phyloP scores from a whole-genome alignment of 2,888 invertebrate genomes.

The Coelogynopora nodosa region DNA sequence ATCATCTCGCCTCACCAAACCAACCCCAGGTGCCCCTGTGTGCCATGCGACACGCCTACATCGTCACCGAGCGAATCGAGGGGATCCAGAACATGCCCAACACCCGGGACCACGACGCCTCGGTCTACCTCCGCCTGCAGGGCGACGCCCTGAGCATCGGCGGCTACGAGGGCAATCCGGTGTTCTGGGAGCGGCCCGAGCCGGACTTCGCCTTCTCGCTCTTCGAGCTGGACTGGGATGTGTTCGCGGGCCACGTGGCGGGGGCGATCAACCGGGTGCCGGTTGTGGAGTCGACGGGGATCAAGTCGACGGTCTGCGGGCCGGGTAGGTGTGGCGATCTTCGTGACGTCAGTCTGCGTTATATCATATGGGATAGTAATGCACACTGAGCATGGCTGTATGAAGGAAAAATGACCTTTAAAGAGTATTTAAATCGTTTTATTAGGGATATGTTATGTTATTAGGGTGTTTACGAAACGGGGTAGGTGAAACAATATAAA shows the following conservation, averaged over 20 bases:
- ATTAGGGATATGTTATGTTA: no score
- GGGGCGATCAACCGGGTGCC: constrained; percentile 74
- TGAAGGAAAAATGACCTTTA: no score
- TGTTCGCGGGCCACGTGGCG: constrained; percentile 73
- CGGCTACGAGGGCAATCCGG: constrained; percentile 81
- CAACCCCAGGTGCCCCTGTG: constrained; percentile 68
- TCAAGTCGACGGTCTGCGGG: constrained; percentile 81
- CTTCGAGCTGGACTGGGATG: constrained; percentile 80
- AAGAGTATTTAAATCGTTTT: no score
- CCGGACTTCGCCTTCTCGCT: constrained; percentile 75
- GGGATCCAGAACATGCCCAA: constrained; percentile 75
- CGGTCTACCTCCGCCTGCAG: constrained; percentile 73
- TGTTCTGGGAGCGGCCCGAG: constrained; percentile 73
- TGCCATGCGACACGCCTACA: constrained; percentile 82
- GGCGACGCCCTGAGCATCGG: constrained; percentile 73
- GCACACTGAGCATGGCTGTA: not conserved
- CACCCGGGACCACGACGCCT: constrained; percentile 78
- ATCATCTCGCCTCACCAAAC: no score
- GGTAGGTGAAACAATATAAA: no score
- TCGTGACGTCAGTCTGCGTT: not conserved
- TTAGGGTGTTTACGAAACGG: no score
- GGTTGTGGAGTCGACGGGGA: constrained; percentile 70
- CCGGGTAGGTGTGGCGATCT: constrained; percentile 62
- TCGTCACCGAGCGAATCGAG: constrained; percentile 75
- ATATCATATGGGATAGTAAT: constrained; percentile 14